A percentile compares a stretch with the other conserved stretches of the same genome.
Conservation (phyloP, 2,113 vertebrate genomes). For the Athene noctua region DNA sequence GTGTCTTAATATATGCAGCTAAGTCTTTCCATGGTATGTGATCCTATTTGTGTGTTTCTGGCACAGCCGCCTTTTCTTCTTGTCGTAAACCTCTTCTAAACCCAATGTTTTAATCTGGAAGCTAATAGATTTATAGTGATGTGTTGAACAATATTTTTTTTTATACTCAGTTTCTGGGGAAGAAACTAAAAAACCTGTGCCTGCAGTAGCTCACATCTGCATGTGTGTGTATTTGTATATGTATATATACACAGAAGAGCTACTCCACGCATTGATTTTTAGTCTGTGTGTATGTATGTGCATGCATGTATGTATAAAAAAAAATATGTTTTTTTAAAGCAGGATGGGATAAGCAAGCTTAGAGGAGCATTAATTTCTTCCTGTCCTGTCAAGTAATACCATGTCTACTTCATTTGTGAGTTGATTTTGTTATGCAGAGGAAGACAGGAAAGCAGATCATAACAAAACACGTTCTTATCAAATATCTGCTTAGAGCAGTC, state of each 20-base stretch:
- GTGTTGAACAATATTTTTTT: neutral
- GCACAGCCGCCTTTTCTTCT: neutral
- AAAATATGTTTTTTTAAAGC: neutral
- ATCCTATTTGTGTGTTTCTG: neutral
- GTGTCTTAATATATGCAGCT: rapidly evolving
- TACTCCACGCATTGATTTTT: neutral
- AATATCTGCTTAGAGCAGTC: neutral
- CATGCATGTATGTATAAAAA: neutral
- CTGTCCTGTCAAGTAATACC: neutral
- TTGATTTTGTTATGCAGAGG: neutral
- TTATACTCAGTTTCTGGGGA: neutral
- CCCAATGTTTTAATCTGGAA: neutral
- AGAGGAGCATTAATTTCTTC: neutral
- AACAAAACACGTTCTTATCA: neutral
- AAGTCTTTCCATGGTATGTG: neutral
- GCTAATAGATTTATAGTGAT: neutral
- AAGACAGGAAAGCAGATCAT: neutral
- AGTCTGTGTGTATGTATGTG: neutral
- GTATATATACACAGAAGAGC: neutral
- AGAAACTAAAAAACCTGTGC: neutral
- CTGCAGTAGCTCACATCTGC: neutral
- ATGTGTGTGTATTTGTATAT: neutral
- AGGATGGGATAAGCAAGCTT: neutral
- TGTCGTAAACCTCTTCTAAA: neutral
- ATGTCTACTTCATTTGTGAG: neutral